Base-by-base conservation (phyloP, 2,113 vertebrate species). In the Ellobius talpinus region DNA sequence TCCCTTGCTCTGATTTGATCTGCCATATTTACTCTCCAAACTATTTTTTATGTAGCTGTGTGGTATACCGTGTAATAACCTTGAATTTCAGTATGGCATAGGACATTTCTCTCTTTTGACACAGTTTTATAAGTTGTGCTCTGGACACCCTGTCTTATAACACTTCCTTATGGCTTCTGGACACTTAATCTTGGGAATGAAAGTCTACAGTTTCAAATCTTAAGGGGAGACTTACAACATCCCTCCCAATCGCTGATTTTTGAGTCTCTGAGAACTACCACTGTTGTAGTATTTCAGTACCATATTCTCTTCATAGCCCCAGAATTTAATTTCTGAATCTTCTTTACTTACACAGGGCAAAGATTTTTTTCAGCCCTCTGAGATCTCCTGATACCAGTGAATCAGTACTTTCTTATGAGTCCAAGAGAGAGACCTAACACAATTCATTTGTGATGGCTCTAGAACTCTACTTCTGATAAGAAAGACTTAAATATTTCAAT, bases 401-500 rank as follows among this genome's bases (percentile, higher is more conserved):
- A 93, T 97, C 89, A 96, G 39, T 26, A 92, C 14, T 94, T 95
- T 93, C 55, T 33, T 94, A 4, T 16, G n/a, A 96, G 17, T 47
- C 33, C 11, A 66, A 61, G 45, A 91, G 93, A 82, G 68, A 1
- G 19, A 31, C 72, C 77, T 86, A 68, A 90, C 90, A 90, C 9
- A 88, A 55, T 55, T 89, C 24, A 91, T 0, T 21, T 95, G 10
- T 58, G 66, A 55, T 42, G 77, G 52, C 23, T 47, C 58, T 36
- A 91, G 52, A 89, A 31, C 17, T 89, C 81, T 78, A 87, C 55
- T 93, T 93, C 70, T 91, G 93, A 50, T 85, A 79, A 87, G 73
- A 95, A 97, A 72, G 42, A 65, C 52, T 87, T 24, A 4, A 12
- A 70, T 84, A 16, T 89, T 96, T 97, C 78, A 96, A 89, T 91